Base-by-base conservation (phyloP, 1,140 invertebrate species). In the Chelonus insularis region DNA sequence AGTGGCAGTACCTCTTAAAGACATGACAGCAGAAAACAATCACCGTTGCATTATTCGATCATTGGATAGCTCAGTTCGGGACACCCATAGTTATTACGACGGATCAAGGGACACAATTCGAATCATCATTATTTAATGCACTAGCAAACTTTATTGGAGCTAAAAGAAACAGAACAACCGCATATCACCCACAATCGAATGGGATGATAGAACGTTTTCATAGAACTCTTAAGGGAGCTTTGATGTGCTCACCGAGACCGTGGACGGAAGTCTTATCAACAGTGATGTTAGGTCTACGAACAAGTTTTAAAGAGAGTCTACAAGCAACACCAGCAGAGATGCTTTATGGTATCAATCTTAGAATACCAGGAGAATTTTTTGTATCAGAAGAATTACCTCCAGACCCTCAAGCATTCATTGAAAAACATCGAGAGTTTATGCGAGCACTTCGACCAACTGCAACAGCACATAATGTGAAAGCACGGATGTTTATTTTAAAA, bases 11-110 rank as follows among this genome's bases (percentile, higher is more conserved):
- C 76, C 79, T 1, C 25, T 76, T 0, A n/a, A 62, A 29, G 76
- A 36, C 43, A 58, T 58, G 25, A 34, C 25, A 8, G 29, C 43
- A 12, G 25, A n/a, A 48, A 34, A 58, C 56, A 7, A 32, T 58
- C 0, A 11, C 12, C 20, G 9, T 1, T 9, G 69, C 71, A 3
- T 57, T 83, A 25, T 16, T 73, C 29, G 8, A 47, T 2, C 25
- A 47, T 32, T 81, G 79, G 78, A 69, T 82, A 8, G 16, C 69
- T 5, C 36, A 72, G 5, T 80, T 69, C 65, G 77, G 74, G 1
- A 52, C 63, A 12, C 73, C 73, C n/a, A n/a, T n/a, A n/a, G n/a
- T n/a, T 4, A 32, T 60, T 1, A 60, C 47, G 1, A 21, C 57
- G 3, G 45, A 60, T 51, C 45, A 36, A n/a, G 52, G 52, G 25